Percentiles rank a stretch among this genome's conserved stretches.
Conservation (phyloP, 2,888 invertebrate species). For the Thereva nobilitata region DNA sequence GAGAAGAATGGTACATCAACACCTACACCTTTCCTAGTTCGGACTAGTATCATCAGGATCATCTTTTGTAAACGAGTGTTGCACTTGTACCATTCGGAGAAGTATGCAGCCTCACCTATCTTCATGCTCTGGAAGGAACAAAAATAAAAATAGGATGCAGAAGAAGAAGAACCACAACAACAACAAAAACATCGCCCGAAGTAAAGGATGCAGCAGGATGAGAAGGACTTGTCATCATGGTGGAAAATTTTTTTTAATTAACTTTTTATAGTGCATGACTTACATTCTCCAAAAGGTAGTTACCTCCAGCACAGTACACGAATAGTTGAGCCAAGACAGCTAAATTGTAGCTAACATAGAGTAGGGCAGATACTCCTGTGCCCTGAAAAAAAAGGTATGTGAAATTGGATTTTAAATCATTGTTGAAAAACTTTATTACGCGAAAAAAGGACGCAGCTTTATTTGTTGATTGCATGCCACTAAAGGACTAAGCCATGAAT, state of each 20-base stretch:
- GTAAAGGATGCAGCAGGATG: background rate
- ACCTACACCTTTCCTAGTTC: slow-evolving; percentile 28
- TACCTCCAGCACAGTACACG: slow-evolving; percentile 36
- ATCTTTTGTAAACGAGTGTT: slow-evolving; percentile 28
- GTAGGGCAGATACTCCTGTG: slow-evolving; percentile 19
- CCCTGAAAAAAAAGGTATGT: slow-evolving; percentile 4
- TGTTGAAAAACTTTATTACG: too few species aligned
- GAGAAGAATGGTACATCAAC: slow-evolving; percentile 38
- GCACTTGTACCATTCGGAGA: slow-evolving; percentile 38
- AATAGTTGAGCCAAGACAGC: slow-evolving; percentile 38
- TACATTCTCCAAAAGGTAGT: slow-evolving; percentile 31
- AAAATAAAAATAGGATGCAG: background rate
- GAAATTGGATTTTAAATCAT: too few species aligned
- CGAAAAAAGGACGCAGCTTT: too few species aligned
- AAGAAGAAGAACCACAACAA: background rate
- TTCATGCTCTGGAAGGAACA: slow-evolving; percentile 29
- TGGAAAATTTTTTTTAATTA: slow-evolving; percentile 16
- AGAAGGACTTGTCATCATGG: background rate
- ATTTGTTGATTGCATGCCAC: too few species aligned
- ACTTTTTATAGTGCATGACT: background rate
- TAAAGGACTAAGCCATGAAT: too few species aligned
- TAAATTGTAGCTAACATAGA: slow-evolving; percentile 29
- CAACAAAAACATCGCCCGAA: background rate
- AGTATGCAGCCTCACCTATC: slow-evolving; percentile 25
- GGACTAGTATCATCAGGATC: slow-evolving; percentile 34